A percentile compares a stretch with the other conserved stretches of the same genome.
phyloP scores from a whole-genome alignment of 2,888 invertebrate species.

The Dromius quadrimaculatus region DNA sequence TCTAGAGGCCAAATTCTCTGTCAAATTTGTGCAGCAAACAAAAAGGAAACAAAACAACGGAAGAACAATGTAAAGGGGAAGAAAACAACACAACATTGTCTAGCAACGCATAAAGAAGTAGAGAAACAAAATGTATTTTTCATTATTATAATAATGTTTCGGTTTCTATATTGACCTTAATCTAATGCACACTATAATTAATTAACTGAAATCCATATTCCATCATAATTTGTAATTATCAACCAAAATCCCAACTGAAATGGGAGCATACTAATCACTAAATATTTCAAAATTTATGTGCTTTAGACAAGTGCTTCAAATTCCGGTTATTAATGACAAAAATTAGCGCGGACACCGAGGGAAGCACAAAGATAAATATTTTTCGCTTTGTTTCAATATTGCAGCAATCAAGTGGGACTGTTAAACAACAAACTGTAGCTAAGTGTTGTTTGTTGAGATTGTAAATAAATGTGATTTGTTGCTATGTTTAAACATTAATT shows the following conservation, averaged over 20 bases:
- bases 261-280: neutral
- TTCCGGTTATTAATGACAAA: too few relatives aligned
- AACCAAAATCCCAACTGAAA: neutral
- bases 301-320: neutral
- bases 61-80: constrained; percentile 29
- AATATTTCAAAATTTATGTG: neutral
- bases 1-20: too few relatives aligned
- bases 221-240: neutral
- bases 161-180: neutral
- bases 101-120: neutral
- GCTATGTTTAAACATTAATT: too few relatives aligned
- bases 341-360: too few relatives aligned
- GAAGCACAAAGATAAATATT: too few relatives aligned
- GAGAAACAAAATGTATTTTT: constrained; percentile 21
- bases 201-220: neutral
- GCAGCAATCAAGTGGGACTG: too few relatives aligned
- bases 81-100: constrained; percentile 1
- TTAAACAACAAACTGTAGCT: too few relatives aligned
- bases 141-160: constrained; percentile 4
- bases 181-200: neutral
- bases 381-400: too few relatives aligned
- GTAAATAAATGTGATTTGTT: too few relatives aligned
- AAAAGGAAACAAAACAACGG: constrained; percentile 13
- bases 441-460: too few relatives aligned
- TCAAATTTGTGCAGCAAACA: neutral